Base-by-base conservation (phyloP, 2,797 vertebrate species). In the Xyrichtys novacula region DNA sequence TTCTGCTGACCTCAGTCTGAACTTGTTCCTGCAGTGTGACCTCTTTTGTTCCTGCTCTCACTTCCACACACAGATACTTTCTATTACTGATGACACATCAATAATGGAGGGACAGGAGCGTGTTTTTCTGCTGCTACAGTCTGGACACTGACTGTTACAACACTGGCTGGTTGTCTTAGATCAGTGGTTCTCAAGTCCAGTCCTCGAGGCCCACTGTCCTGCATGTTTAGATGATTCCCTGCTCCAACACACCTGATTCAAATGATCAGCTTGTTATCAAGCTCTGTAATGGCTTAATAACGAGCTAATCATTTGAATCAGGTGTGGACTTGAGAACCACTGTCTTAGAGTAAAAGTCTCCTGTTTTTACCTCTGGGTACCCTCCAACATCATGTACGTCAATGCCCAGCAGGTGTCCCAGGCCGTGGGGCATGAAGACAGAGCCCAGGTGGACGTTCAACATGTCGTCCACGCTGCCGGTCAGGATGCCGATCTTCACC, bases 351-450 rank as follows among this genome's bases (percentile, higher is more conserved):
- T 42, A n/a, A 0, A 19, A 32, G 19, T 20, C 25, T 12, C 26
- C 1, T 3, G 0, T 12, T 23, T 57, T 74, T 15, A 98, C 97
- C 97, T 98, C 93, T 15, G 97, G 97, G 89, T 98, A 98, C 53
- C 97, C 97, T 48, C 97, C 97, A 67, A 99, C 97, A 0, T 98
- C 97, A 0, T 99, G 97, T 50, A 99, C 97, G 0, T 99, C 96
- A 2, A 98, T 96, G 78, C 98, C 97, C 90, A 99, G 93, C 52
- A 99, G 94, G 88, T 99, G 97, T 75, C 98, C 97, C 19, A 99
- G 93, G 40, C 98, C 97, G 0, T 99, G 97, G 38, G 97, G 97
- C 97, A 99, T 99, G 89, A 99, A 97, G 64, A 98, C 67, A 0
- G 97, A 90, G n/a, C 98, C 97, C 90, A 99, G 48, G 86, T 97